Evolutionary conservation across 2,797 vertebrate genomes (phyloP).

Genomic region (Darevskia nairensis): DNA sequence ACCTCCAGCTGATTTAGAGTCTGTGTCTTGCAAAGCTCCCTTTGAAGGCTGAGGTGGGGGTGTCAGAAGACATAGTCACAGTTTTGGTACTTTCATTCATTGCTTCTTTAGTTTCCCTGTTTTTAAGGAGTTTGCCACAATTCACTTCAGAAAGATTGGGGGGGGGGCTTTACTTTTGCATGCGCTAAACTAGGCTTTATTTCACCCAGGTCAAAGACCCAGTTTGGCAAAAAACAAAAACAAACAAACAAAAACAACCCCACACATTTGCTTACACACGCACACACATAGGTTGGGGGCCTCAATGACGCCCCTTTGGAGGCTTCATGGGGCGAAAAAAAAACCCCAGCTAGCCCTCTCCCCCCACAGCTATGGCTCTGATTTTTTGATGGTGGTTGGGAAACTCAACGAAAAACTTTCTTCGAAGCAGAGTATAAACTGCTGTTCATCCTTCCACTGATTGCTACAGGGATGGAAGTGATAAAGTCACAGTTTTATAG

Average conservation of each 20-base stretch:
- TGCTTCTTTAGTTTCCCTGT: background rate
- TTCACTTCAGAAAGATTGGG: background rate
- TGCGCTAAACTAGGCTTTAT: no score
- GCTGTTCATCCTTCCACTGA: background rate
- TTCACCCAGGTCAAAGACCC: no score
- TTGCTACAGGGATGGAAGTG: background rate
- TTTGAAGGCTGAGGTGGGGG: background rate
- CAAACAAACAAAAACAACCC: no score
- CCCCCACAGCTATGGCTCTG: no score
- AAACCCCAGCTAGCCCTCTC: no score
- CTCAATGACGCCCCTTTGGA: no score
- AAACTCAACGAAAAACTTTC: background rate
- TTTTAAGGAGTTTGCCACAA: background rate
- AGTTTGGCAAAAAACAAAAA: no score
- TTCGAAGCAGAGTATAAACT: background rate
- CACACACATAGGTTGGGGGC: no score
- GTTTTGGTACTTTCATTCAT: background rate
- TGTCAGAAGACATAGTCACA: background rate
- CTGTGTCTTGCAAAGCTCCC: background rate
- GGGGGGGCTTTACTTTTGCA: no score
- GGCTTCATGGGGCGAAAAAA: no score
- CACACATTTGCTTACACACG: no score
- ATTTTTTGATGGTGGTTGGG: background rate
- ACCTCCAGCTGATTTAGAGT: background rate
- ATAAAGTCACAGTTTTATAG: no score